Evolutionary conservation across 2,113 vertebrate genomes (phyloP).

Genomic region (Erpornis zantholeuca): DNA sequence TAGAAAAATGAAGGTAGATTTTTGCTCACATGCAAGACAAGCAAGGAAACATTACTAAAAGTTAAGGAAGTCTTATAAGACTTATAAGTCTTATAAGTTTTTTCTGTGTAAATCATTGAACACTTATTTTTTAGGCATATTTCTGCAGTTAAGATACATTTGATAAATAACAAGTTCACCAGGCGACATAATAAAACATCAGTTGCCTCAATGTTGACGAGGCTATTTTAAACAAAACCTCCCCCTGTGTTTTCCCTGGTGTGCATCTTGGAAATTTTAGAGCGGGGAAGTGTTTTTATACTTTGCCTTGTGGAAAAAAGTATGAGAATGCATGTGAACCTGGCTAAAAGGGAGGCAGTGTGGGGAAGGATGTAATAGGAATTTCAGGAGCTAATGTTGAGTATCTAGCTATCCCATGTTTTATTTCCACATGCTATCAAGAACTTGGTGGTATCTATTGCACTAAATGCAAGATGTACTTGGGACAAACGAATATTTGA

Average conservation of each 20-base stretch:
- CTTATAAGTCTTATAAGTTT: background rate
- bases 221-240: background rate
- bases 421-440: background rate
- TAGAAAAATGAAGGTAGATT: background rate
- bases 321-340: background rate
- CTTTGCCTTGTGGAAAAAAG: background rate
- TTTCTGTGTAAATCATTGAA: background rate
- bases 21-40: background rate
- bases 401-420: background rate
- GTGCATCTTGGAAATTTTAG: background rate
- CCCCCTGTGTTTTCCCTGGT: background rate
- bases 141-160: background rate
- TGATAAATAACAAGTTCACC: background rate
- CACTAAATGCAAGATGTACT: background rate
- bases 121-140: background rate
- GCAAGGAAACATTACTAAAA: background rate
- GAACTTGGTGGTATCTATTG: background rate
- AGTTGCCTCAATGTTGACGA: background rate
- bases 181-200: background rate
- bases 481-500: conserved; percentile 12
- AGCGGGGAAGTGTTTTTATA: background rate
- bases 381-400: background rate
- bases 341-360: background rate
- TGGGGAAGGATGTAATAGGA: background rate
- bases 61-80: background rate